Percentiles rank a stretch among this genome's conserved stretches.
Conservation (phyloP, 92 coral and sea anemone genomes). For the Porites rus region DNA sequence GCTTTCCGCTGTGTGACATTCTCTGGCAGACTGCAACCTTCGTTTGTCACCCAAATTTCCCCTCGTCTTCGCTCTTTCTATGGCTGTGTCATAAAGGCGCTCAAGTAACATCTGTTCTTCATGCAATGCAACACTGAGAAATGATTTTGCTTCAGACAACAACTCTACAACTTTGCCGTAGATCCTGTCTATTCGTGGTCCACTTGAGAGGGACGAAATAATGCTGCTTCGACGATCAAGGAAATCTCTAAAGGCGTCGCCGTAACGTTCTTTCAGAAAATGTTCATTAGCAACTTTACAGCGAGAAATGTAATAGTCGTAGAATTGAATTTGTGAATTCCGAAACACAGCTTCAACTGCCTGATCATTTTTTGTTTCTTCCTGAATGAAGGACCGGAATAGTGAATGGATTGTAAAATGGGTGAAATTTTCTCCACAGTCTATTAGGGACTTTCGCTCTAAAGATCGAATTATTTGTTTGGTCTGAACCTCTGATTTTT, state of each 20-base stretch:
- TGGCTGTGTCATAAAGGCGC: not conserved
- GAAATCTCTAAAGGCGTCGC: not conserved
- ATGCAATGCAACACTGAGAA: not conserved
- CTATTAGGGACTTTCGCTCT: constrained; percentile 12
- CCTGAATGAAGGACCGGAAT: constrained; percentile 1
- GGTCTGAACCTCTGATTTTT: not conserved
- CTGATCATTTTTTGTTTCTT: not conserved
- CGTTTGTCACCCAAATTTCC: not conserved
- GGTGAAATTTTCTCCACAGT: not conserved
- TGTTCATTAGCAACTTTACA: not conserved
- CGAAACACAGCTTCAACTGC: not conserved
- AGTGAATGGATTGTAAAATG: constrained; percentile 11
- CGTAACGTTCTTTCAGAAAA: not conserved
- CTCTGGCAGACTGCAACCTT: not conserved
- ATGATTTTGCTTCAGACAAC: not conserved
- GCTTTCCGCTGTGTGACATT: not conserved
- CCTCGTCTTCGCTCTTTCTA: not conserved
- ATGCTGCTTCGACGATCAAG: not conserved
- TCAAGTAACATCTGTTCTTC: not conserved
- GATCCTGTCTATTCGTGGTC: not conserved
- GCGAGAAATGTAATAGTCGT: not conserved
- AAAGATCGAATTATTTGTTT: not conserved
- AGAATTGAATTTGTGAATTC: not conserved
- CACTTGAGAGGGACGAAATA: not conserved
- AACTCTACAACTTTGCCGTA: not conserved